phyloP scores from a whole-genome alignment of 2,113 vertebrate genomes.

The Trogon melanurus region DNA sequence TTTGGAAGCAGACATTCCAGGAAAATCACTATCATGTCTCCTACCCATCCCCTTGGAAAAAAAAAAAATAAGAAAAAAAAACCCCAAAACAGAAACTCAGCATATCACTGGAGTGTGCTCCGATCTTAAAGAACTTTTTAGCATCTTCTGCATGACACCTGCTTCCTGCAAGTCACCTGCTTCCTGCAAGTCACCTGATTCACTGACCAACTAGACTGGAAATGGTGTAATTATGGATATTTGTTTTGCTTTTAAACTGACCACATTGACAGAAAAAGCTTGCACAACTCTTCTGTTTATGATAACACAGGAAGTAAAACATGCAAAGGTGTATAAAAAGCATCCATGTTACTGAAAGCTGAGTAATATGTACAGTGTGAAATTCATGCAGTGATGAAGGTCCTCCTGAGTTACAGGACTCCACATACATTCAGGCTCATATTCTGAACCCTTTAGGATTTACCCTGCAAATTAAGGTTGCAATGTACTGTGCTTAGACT shows the following conservation, averaged over 20 bases:
- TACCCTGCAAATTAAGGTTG: not conserved
- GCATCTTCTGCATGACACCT: conserved; percentile 31
- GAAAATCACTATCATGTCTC: conserved; percentile 62
- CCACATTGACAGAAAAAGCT: conserved; percentile 55
- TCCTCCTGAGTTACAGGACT: not conserved
- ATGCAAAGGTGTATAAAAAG: not conserved
- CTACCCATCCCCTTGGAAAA: not conserved
- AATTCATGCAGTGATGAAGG: not conserved
- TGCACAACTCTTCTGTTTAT: conserved; percentile 32
- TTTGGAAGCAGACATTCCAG: conserved; percentile 56
- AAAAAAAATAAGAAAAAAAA: not conserved
- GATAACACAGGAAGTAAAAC: conserved; percentile 35
- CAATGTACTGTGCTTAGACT: not conserved
- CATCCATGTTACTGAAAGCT: not conserved
- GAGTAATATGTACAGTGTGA: not conserved
- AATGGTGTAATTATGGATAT: conserved; percentile 50
- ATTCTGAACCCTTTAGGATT: not conserved
- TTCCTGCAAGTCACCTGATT: conserved; percentile 59
- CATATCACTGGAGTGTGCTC: not conserved
- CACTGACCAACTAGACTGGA: conserved; percentile 46
- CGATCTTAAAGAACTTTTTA: not conserved
- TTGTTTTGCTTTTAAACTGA: conserved; percentile 62
- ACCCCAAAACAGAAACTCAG: not conserved
- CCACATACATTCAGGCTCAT: not conserved
- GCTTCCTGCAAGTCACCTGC: conserved; percentile 62